Evolutionary conservation across 2,113 vertebrate species (phyloP).

Genomic region (Chelonoidis abingdonii): DNA sequence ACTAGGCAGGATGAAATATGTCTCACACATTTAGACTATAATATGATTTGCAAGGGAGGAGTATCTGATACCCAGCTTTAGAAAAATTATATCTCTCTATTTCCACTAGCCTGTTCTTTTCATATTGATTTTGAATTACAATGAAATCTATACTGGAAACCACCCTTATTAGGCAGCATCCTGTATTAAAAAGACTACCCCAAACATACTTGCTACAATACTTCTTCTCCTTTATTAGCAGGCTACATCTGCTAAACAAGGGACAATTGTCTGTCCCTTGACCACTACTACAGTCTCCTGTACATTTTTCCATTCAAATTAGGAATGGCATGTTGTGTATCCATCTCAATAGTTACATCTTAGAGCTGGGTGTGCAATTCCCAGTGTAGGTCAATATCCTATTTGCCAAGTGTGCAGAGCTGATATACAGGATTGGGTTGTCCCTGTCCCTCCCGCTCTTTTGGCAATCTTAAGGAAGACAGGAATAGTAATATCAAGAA

Average conservation of each 20-base stretch:
- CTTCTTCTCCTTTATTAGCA: slow-evolving; percentile 8
- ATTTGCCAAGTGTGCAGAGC: background rate
- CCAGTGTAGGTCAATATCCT: background rate
- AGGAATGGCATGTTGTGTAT: background rate
- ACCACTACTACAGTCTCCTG: background rate
- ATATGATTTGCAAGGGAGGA: background rate
- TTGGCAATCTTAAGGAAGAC: background rate
- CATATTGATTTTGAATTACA: background rate
- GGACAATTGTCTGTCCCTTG: background rate
- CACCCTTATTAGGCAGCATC: background rate
- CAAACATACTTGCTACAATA: background rate
- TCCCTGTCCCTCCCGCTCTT: background rate
- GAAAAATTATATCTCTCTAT: background rate
- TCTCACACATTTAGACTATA: slow-evolving; percentile 1
- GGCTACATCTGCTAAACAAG: background rate
- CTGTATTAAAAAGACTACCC: background rate
- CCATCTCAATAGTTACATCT: background rate
- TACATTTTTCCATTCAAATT: slow-evolving; percentile 20
- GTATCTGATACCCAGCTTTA: background rate
- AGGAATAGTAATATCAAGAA: background rate
- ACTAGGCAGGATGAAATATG: slow-evolving; percentile 11
- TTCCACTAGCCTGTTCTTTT: background rate
- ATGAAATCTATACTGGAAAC: background rate
- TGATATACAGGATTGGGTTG: background rate
- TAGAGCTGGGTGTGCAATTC: background rate